Evolutionary conservation across 1,140 invertebrate genomes (phyloP).

Genomic region (Temnothorax curvispinosus): DNA sequence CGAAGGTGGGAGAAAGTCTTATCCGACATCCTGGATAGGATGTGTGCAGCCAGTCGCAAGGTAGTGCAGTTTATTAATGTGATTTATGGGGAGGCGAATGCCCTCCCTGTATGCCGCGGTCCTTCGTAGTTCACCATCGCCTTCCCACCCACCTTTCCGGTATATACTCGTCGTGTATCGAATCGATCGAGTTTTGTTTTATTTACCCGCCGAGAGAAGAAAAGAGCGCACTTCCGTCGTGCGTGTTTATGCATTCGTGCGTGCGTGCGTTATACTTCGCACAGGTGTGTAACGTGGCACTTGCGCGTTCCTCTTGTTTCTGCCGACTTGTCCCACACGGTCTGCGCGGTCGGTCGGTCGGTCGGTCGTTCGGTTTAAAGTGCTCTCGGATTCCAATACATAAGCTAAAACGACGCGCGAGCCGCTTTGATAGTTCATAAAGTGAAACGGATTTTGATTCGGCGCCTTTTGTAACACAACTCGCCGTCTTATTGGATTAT

Average conservation of each 20-base stretch:
- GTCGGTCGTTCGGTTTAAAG: slow-evolving; percentile 41
- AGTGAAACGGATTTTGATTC: slow-evolving; percentile 79
- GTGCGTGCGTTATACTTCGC: slow-evolving; percentile 14
- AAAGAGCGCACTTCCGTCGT: neutral
- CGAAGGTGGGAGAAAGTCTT: slow-evolving; percentile 55
- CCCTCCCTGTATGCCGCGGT: slow-evolving; percentile 42
- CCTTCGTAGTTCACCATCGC: slow-evolving; percentile 25
- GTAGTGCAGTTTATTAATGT: slow-evolving; percentile 76
- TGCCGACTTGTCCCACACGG: slow-evolving; percentile 16
- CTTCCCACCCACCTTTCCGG: slow-evolving; percentile 12
- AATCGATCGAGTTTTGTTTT: slow-evolving; percentile 70
- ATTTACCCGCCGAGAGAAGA: slow-evolving; percentile 28
- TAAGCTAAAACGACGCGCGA: slow-evolving; percentile 64
- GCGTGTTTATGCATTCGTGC: slow-evolving; percentile 3
- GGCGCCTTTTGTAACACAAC: slow-evolving; percentile 78
- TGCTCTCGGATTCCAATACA: slow-evolving; percentile 61
- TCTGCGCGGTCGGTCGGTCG: slow-evolving; percentile 1
- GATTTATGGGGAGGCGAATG: slow-evolving; percentile 75
- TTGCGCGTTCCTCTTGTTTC: slow-evolving; percentile 1
- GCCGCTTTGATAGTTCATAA: slow-evolving; percentile 76
- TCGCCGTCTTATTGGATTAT: slow-evolving; percentile 63
- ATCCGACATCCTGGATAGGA: slow-evolving; percentile 50
- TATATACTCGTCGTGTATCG: slow-evolving; percentile 47
- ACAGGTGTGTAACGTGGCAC: slow-evolving; percentile 46
- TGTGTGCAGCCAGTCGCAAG: slow-evolving; percentile 52